Evolutionary conservation across 2,797 vertebrate genomes (phyloP).

Genomic region (Dermochelys coriacea): DNA sequence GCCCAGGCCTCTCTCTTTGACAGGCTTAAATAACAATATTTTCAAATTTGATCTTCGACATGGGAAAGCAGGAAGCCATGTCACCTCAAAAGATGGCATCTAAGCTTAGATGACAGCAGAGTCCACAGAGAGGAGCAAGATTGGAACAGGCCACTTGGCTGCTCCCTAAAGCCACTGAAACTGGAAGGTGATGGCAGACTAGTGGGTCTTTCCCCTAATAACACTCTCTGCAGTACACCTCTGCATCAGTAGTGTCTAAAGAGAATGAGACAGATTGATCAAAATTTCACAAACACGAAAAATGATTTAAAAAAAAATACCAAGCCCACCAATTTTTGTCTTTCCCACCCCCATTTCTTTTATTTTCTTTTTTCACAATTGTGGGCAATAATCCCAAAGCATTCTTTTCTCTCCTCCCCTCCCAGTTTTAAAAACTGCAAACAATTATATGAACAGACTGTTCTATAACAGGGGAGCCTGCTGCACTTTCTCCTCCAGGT

Average conservation of each 20-base stretch:
- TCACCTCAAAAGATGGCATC: neutral
- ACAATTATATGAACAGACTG: neutral
- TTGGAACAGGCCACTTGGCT: neutral
- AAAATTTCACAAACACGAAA: neutral
- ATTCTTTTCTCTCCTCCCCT: neutral
- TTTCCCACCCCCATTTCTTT: neutral
- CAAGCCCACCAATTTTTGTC: neutral
- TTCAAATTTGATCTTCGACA: neutral
- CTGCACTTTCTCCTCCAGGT: neutral
- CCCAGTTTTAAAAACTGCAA: neutral
- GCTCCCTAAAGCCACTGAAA: rapidly evolving
- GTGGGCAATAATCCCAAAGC: neutral
- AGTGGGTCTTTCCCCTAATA: neutral
- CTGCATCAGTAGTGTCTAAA: neutral
- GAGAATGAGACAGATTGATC: neutral
- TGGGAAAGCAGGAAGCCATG: neutral
- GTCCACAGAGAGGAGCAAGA: constrained; percentile 11
- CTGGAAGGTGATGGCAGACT: neutral
- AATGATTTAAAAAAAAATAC: neutral
- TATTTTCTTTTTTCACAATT: neutral
- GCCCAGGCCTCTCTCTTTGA: neutral
- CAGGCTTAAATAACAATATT: neutral
- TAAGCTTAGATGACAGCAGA: neutral
- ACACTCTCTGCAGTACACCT: neutral
- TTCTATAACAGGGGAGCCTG: neutral